Percentiles rank a stretch among this genome's conserved stretches.
These are phyloP conservation scores for Enteromius thamalakanensis DNA, from an alignment of 2,797 vertebrate genomes.

Conservation along the genomic window DNA sequence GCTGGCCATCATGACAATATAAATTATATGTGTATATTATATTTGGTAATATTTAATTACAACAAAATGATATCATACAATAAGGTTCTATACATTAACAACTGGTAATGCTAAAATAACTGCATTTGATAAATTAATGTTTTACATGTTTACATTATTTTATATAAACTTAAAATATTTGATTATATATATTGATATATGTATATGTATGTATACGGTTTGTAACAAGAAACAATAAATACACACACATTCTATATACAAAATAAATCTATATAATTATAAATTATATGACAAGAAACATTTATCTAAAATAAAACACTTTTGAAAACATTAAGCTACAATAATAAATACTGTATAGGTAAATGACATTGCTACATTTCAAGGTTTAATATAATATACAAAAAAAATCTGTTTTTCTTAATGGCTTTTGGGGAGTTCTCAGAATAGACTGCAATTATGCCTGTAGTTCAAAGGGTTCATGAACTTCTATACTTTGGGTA, in stretches of 20 bases:
- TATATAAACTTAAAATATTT: neutral
- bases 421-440: neutral
- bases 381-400: neutral
- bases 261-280: neutral
- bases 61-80: neutral
- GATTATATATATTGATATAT: too few relatives aligned
- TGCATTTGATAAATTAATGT: neutral
- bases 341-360: neutral
- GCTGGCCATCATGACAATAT: too few relatives aligned
- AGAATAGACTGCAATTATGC: neutral
- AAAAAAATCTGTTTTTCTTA: neutral
- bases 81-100: neutral
- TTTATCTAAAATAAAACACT: neutral
- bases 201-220: neutral
- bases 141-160: neutral
- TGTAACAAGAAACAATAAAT: neutral
- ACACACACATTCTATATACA: neutral
- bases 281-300: neutral
- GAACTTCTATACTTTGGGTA: neutral
- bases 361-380: neutral
- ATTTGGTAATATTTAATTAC: neutral
- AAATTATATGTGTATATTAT: too few relatives aligned
- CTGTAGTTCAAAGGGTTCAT: constrained; percentile 5
- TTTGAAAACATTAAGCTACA: neutral
- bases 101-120: neutral